Percentiles rank a stretch among this genome's conserved stretches.
Conservation (phyloP, 2,797 vertebrate species). For the Linurgus olivaceus region DNA sequence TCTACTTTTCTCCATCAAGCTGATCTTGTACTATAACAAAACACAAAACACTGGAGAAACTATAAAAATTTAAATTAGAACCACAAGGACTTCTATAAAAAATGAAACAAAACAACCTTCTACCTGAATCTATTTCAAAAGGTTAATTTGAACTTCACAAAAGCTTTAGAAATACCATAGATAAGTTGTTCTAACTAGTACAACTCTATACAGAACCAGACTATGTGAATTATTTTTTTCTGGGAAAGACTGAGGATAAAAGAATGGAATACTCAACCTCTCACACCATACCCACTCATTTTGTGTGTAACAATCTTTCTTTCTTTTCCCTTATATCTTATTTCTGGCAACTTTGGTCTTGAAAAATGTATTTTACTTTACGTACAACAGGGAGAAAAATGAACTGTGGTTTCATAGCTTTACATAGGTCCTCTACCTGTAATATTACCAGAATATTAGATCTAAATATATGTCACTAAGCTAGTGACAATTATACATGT, state of each 20-base stretch:
- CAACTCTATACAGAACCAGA: background rate
- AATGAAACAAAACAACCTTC: background rate
- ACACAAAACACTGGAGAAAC: background rate
- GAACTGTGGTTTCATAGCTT: background rate
- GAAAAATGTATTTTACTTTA: background rate
- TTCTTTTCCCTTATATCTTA: background rate
- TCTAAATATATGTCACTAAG: background rate
- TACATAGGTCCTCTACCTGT: rapidly evolving
- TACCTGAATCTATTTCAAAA: background rate
- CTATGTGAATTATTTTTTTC: background rate
- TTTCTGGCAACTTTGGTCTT: background rate
- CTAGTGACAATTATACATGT: background rate
- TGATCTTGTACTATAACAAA: background rate
- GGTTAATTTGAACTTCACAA: background rate
- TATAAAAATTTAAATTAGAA: background rate
- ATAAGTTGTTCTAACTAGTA: background rate
- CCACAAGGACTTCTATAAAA: background rate
- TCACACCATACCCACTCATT: background rate
- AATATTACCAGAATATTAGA: background rate
- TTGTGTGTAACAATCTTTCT: background rate
- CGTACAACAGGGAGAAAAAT: background rate
- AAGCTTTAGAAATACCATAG: background rate
- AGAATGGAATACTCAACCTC: background rate
- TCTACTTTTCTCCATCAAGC: background rate
- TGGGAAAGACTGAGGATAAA: background rate